Evolutionary conservation across 1,140 invertebrate species (phyloP).

Genomic region (Lamellibrachia luymesi): DNA sequence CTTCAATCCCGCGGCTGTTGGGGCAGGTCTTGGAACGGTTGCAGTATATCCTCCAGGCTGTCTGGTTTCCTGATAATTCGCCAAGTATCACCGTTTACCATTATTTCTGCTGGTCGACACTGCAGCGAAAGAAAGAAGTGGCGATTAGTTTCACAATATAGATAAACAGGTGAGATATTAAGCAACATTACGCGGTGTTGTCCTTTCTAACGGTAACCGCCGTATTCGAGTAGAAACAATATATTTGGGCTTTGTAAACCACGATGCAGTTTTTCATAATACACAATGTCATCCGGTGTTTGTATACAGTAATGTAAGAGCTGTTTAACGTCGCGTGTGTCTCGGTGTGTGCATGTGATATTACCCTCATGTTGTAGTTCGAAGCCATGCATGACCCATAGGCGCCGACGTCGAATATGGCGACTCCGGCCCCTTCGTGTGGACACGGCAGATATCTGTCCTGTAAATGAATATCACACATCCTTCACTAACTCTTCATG

Average conservation of each 20-base stretch:
- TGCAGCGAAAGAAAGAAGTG: constrained; percentile 16
- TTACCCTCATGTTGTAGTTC: constrained; percentile 58
- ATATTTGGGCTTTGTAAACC: no score
- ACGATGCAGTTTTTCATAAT: not conserved
- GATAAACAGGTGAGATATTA: constrained; percentile 3
- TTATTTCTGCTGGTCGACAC: constrained; percentile 51
- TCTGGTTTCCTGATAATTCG: constrained; percentile 48
- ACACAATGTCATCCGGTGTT: not conserved
- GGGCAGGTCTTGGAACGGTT: not conserved
- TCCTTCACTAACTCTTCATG: not conserved
- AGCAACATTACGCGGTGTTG: not conserved
- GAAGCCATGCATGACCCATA: constrained; percentile 58
- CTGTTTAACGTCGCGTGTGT: not conserved
- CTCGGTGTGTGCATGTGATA: constrained; percentile 7
- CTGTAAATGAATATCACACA: not conserved
- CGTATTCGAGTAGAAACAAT: not conserved
- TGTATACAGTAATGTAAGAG: not conserved
- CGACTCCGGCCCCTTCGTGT: constrained; percentile 46
- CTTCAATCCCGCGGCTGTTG: not conserved
- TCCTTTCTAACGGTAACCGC: not conserved
- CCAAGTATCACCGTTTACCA: constrained; percentile 44
- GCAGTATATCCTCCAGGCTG: constrained; percentile 38
- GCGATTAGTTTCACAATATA: not conserved
- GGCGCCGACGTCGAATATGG: constrained; percentile 58
- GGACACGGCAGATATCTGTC: constrained; percentile 34